A percentile compares a stretch with the other conserved stretches of the same genome.
phyloP scores from a whole-genome alignment of 2,888 invertebrate genomes.

The Tuberolachnus salignus region DNA sequence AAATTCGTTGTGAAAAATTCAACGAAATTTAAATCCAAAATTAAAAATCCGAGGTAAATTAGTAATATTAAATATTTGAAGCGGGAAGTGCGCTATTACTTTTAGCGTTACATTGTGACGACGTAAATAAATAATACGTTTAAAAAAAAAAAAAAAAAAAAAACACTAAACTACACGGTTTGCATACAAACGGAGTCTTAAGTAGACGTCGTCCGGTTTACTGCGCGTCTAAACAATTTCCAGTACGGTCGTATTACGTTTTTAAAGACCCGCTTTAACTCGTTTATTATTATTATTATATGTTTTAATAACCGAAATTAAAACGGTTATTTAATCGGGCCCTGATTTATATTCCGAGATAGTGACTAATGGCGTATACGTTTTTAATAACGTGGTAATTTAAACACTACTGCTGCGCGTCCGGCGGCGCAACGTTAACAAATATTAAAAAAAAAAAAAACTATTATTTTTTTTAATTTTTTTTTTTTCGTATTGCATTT shows the following conservation, averaged over 20 bases:
- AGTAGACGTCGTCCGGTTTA: background rate
- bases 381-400: slow-evolving; percentile 55
- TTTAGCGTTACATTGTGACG: background rate
- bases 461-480: too few relatives aligned
- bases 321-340: slow-evolving; percentile 49
- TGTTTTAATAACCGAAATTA: slow-evolving; percentile 33
- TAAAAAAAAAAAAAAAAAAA: background rate
- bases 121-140: background rate
- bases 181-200: slow-evolving; percentile 33
- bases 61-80: slow-evolving; percentile 1
- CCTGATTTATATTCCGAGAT: slow-evolving; percentile 36
- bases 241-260: slow-evolving; percentile 2
- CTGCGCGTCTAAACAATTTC: slow-evolving; percentile 16
- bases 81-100: background rate
- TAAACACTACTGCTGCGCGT: background rate
- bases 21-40: background rate
- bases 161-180: slow-evolving; percentile 17
- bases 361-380: slow-evolving; percentile 34
- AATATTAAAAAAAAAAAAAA: slow-evolving; percentile 18
- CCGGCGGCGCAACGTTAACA: slow-evolving; percentile 12
- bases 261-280: background rate
- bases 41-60: background rate
- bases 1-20: too few relatives aligned
- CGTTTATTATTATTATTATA: slow-evolving; percentile 41
- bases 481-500: slow-evolving; percentile 49